These are phyloP conservation scores for Gasteruption jaculator DNA, from an alignment of 2,888 invertebrate genomes.

Conservation along the genomic window DNA sequence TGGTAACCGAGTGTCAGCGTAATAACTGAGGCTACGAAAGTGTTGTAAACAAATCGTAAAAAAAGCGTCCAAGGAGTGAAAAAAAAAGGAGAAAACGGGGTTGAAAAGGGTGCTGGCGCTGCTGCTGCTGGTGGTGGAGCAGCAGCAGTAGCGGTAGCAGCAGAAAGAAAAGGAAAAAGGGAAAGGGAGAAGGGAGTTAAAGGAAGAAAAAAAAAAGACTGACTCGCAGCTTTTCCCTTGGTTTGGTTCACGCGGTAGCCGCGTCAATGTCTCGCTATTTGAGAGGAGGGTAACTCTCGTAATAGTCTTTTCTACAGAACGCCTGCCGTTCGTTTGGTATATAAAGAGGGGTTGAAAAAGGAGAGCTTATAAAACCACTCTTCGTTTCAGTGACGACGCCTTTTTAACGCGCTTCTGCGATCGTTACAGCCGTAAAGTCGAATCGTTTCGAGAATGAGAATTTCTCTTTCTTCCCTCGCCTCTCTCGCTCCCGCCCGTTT, in stretches of 20 bases:
- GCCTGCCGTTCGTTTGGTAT: not conserved
- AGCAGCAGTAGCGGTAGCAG: too few species aligned
- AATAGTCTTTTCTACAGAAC: constrained; percentile 22
- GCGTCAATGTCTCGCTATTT: constrained; percentile 30
- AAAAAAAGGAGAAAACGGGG: too few species aligned
- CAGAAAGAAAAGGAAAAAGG: too few species aligned
- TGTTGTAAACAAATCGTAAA: constrained; percentile 50
- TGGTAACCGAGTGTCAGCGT: too few species aligned
- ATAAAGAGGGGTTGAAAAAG: not conserved
- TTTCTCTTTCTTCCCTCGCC: constrained; percentile 22
- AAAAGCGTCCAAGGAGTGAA: too few species aligned
- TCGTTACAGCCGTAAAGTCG: constrained; percentile 32
- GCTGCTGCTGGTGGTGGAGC: too few species aligned
- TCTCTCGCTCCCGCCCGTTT: too few species aligned
- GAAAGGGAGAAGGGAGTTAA: too few species aligned
- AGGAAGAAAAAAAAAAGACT: too few species aligned
- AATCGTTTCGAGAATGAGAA: constrained; percentile 28
- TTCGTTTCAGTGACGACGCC: constrained; percentile 33
- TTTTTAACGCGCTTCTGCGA: constrained; percentile 32
- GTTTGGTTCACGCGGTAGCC: too few species aligned
- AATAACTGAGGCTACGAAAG: too few species aligned
- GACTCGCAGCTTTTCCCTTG: constrained; percentile 17
- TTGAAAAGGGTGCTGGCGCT: constrained; percentile 19
- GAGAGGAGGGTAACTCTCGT: constrained; percentile 19
- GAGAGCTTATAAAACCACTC: constrained; percentile 37